Evolutionary conservation across 2,797 vertebrate genomes (phyloP).

Genomic region (Sternotherus odoratus): DNA sequence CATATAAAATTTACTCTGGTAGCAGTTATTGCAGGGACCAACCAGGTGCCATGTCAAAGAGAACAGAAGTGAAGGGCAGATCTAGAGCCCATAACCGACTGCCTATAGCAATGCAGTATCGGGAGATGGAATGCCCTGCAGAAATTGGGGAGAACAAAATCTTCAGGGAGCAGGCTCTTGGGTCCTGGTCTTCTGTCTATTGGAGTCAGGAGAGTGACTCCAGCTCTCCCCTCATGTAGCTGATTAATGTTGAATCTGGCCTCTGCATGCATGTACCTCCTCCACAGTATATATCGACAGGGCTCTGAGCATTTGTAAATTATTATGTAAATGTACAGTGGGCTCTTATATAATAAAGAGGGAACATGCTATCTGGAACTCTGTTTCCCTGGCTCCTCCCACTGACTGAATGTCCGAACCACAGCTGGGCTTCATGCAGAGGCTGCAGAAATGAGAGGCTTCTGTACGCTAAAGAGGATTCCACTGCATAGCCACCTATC

Average conservation of each 20-base stretch:
- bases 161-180: neutral
- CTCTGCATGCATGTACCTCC: neutral
- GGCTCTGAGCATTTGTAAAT: neutral
- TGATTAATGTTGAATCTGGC: neutral
- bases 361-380: neutral
- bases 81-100: neutral
- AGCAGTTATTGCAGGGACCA: neutral
- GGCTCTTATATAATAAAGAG: neutral
- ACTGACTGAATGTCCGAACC: neutral
- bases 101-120: neutral
- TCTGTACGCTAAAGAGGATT: neutral
- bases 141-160: neutral
- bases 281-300: neutral
- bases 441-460: neutral
- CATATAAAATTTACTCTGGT: accelerated
- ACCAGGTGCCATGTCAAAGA: neutral
- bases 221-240: neutral
- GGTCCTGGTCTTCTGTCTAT: neutral
- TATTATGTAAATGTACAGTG: neutral
- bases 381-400: neutral
- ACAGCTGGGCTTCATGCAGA: neutral
- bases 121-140: neutral
- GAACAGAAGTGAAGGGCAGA: neutral
- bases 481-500: neutral
- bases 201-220: neutral